These are phyloP conservation scores for Helogale parvula DNA, from an alignment of 2,113 vertebrate species.

Conservation along the genomic window DNA sequence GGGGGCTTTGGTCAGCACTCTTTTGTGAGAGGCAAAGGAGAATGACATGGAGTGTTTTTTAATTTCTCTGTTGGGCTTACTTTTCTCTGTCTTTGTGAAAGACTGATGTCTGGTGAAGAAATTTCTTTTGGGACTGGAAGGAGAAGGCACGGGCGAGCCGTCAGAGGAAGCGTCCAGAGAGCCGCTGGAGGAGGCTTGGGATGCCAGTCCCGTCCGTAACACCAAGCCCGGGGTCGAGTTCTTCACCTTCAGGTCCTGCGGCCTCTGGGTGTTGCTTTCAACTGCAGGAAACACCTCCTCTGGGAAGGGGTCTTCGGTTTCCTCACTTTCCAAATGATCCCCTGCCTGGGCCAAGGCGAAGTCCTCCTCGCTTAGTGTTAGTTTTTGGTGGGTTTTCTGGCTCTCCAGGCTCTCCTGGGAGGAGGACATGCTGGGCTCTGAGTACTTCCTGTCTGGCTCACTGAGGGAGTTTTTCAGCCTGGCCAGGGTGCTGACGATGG, in stretches of 20 bases:
- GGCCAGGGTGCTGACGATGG: constrained; percentile 74
- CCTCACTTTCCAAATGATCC: constrained; percentile 74
- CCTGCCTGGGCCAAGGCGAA: constrained; percentile 80
- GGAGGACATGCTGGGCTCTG: constrained; percentile 89
- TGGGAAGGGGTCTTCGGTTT: constrained; percentile 86
- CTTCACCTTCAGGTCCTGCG: constrained; percentile 75
- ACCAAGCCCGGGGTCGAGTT: constrained; percentile 70
- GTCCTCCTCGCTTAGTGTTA: constrained; percentile 92
- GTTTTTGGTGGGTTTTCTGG: constrained; percentile 77
- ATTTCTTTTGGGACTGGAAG: constrained; percentile 84
- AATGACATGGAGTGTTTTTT: constrained; percentile 90
- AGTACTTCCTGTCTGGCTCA: constrained; percentile 89
- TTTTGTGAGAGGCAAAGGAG: constrained; percentile 85
- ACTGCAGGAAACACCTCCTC: constrained; percentile 85
- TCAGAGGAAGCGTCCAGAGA: constrained; percentile 90
- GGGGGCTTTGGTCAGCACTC: constrained; percentile 84
- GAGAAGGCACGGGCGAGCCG: constrained; percentile 90
- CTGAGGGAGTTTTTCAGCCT: constrained; percentile 77
- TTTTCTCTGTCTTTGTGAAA: constrained; percentile 80
- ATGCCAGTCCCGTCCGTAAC: constrained; percentile 13
- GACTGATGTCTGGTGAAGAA: constrained; percentile 83
- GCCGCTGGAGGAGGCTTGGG: constrained; percentile 86
- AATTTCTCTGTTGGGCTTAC: constrained; percentile 79
- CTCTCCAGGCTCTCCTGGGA: constrained; percentile 68
- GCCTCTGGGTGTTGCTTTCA: constrained; percentile 46